Base-by-base conservation (phyloP, 1,140 invertebrate species). In the Cydia fagiglandana region DNA sequence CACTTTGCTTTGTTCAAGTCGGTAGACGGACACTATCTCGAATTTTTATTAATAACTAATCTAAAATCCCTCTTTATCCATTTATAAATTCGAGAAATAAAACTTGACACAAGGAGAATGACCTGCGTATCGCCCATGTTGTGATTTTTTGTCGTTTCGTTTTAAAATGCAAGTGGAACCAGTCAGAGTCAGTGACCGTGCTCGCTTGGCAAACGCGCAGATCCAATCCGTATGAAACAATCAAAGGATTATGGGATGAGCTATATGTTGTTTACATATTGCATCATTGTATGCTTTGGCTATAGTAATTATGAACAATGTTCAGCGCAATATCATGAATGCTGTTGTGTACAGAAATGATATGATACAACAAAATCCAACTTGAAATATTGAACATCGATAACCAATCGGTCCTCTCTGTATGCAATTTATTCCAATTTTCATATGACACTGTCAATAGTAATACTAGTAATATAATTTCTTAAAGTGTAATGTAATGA, bases 161-260 rank as follows among this genome's bases (percentile, higher is more conserved):
- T 66, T 66, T 38, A 66, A 66, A 66, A 66, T 66, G 73, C 64
- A 79, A 78, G 79, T 76, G 75, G 79, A 85, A 85, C 84, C 77
- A 76, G 82, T 85, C 78, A 15, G 73, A 85, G 89, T 89, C 84
- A 84, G 77, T 84, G 86, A 86, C 86, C 88, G 87, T 78, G 73
- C 82, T 77, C 64, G 28, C 30, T 30, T 20, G 64, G 24, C 24
- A 20, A 13, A 68, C 64, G 64, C 13, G 24, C 64, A 10, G 64
- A 68, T 68, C 38, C 64, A n/a, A 68, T 38, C 64, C 30, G 24
- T n/a, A 45, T 24, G 1, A 70, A 70, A 41, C 30, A 38, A 70
- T 70, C 66, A 41, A 70, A 70, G 66, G 66, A 20, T 70, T 70
- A 38, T 45, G 38, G n/a, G 34, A 41, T 70, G 9, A 24, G 9